These are phyloP conservation scores for Callosobruchus maculatus DNA, from an alignment of 2,888 invertebrate species.

Conservation along the genomic window DNA sequence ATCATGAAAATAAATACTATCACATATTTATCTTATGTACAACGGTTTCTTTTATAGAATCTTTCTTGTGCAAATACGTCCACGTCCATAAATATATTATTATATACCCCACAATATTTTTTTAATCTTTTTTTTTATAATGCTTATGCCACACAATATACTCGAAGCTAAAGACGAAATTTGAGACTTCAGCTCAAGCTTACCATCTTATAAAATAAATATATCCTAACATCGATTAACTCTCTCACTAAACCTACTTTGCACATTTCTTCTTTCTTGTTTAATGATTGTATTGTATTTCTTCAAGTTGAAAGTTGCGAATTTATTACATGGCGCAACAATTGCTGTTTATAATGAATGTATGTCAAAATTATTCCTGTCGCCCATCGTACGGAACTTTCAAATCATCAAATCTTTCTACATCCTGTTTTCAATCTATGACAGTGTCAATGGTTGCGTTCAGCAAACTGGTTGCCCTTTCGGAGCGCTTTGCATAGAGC, in stretches of 20 bases:
- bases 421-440: too few relatives aligned
- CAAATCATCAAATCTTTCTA: too few relatives aligned
- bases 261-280: neutral
- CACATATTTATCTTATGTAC: neutral
- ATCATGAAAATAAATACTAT: neutral
- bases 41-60: neutral
- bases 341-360: neutral
- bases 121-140: neutral
- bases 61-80: neutral
- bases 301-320: neutral
- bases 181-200: neutral
- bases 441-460: too few relatives aligned
- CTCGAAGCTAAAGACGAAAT: neutral
- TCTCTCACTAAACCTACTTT: neutral
- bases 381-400: too few relatives aligned
- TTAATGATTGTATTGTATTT: neutral
- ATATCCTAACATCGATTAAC: neutral
- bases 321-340: neutral
- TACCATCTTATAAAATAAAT: neutral
- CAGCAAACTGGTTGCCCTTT: too few relatives aligned
- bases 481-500: too few relatives aligned
- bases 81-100: neutral
- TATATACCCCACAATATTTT: neutral
- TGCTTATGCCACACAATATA: neutral
- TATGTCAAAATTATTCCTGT: neutral